Conservation (phyloP, 2,113 vertebrate genomes). For the Phaethornis superciliosus region DNA sequence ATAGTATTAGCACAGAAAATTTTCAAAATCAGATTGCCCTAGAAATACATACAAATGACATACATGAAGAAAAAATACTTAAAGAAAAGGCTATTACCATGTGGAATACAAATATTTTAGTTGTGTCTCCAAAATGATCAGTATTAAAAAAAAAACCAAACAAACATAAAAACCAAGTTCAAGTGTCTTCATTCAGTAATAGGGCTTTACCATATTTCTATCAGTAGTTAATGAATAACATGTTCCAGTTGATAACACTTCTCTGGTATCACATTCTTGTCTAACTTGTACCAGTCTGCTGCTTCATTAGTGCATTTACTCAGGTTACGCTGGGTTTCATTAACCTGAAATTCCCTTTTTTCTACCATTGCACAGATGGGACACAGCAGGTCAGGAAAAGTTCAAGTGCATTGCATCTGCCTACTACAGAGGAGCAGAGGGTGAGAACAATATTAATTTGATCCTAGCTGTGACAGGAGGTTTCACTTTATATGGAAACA, state of each 20-base stretch:
- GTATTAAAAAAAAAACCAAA: background rate
- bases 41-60: background rate
- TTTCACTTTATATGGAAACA: background rate
- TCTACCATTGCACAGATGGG: conserved; percentile 80
- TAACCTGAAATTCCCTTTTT: conserved; percentile 28
- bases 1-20: background rate
- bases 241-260: conserved; percentile 47
- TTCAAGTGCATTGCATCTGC: conserved; percentile 94
- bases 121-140: background rate
- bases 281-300: conserved; percentile 4
- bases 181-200: background rate
- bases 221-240: conserved; percentile 47
- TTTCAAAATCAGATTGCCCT: background rate
- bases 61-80: background rate
- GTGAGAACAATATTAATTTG: conserved; percentile 66
- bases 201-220: background rate
- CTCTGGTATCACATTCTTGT: conserved; percentile 43
- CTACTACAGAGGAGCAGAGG: conserved; percentile 91
- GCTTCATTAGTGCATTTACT: conserved; percentile 51
- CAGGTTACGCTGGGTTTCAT: conserved; percentile 6
- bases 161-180: background rate
- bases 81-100: background rate
- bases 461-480: background rate
- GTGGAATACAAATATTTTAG: background rate
- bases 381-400: conserved; percentile 94